A percentile compares a stretch with the other conserved stretches of the same genome.
Conservation (phyloP, 2,888 invertebrate species). For the Dilophus febrilis region DNA sequence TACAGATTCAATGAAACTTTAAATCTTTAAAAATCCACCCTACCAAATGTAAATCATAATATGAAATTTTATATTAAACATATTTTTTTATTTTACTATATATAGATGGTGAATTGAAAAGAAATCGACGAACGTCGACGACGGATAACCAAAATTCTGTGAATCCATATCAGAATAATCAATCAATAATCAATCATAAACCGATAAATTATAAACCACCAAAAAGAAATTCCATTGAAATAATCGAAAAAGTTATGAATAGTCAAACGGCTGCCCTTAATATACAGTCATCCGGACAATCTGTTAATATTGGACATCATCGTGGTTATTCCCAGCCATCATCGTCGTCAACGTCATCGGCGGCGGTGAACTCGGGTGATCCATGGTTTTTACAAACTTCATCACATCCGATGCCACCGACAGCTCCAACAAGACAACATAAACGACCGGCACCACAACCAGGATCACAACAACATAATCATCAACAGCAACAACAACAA, state of each 20-base stretch:
- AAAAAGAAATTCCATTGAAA: conserved; percentile 3
- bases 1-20: too few relatives aligned
- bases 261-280: conserved; percentile 28
- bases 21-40: too few relatives aligned
- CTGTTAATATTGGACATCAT: conserved; percentile 30
- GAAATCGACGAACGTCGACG: conserved; percentile 2
- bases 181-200: not conserved
- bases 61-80: conserved; percentile 1
- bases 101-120: conserved; percentile 7
- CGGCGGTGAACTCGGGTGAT: conserved; percentile 24
- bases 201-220: not conserved
- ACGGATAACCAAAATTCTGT: conserved; percentile 5
- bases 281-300: conserved; percentile 26
- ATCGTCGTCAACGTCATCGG: conserved; percentile 24
- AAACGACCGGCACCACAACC: conserved; percentile 32
- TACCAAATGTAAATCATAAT: too few relatives aligned
- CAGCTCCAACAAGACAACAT: conserved; percentile 31
- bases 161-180: not conserved
- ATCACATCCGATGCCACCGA: conserved; percentile 32
- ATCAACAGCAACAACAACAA: conserved; percentile 11
- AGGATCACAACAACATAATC: conserved; percentile 8
- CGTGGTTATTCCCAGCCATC: conserved; percentile 31
- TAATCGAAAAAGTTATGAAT: conserved; percentile 25
- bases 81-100: not conserved
- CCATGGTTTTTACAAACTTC: conserved; percentile 31